Conservation (phyloP, 1,140 invertebrate species). For the Danaus melanippus region DNA sequence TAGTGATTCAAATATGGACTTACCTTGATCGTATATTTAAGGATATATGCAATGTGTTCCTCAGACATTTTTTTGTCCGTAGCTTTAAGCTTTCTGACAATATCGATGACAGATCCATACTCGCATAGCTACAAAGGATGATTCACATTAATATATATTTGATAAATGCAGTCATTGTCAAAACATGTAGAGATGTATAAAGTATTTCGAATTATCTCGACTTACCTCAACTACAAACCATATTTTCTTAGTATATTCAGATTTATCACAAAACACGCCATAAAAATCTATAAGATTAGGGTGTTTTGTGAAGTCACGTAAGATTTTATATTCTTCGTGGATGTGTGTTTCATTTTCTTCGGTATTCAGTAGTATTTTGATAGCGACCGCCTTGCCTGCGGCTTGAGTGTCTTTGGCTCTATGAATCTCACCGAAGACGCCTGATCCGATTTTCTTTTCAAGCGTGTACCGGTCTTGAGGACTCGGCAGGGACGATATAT, state of each 20-base stretch:
- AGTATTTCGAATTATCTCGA: constrained; percentile 13
- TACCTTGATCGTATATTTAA: constrained; percentile 89
- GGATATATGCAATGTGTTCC: constrained; percentile 88
- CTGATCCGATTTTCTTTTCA: constrained; percentile 78
- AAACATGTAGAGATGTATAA: not conserved
- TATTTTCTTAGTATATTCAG: constrained; percentile 79
- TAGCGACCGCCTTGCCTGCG: constrained; percentile 80
- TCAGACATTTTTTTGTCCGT: constrained; percentile 84
- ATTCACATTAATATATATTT: too few species aligned
- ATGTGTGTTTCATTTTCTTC: constrained; percentile 80
- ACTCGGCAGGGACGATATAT: constrained; percentile 75
- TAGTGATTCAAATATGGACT: constrained; percentile 67
- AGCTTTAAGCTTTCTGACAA: constrained; percentile 79
- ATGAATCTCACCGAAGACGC: constrained; percentile 84
- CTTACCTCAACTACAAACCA: constrained; percentile 93
- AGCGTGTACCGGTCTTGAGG: constrained; percentile 79
- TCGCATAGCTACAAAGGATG: constrained; percentile 80
- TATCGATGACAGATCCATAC: constrained; percentile 84
- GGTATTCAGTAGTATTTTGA: constrained; percentile 85
- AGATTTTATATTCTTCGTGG: constrained; percentile 88
- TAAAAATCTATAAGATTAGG: constrained; percentile 89
- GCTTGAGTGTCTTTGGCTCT: constrained; percentile 82
- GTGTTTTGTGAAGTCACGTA: constrained; percentile 83
- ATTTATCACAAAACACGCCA: constrained; percentile 83
- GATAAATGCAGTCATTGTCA: too few species aligned